Percentiles rank a stretch among this genome's conserved stretches.
Evolutionary conservation across 2,113 vertebrate genomes (phyloP).

Genomic region (Corythaeola cristata): DNA sequence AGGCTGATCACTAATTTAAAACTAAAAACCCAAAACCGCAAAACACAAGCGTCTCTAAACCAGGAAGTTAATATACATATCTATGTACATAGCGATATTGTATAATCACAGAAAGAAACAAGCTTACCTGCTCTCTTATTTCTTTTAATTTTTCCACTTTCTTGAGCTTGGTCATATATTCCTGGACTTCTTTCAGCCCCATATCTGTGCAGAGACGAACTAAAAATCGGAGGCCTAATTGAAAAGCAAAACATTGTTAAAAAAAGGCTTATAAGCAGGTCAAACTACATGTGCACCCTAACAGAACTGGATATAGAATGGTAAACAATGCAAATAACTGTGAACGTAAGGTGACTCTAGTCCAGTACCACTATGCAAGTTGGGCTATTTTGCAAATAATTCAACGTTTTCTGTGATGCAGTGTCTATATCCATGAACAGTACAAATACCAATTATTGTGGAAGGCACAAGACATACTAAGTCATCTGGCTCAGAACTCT

Average conservation of each 20-base stretch:
- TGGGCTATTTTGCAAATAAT: background rate
- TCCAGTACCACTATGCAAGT: background rate
- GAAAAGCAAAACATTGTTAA: slow-evolving; percentile 14
- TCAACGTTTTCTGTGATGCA: background rate
- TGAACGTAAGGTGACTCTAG: background rate
- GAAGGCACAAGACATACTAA: background rate
- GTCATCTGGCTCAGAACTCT: background rate
- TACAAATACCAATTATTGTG: background rate
- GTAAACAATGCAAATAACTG: background rate
- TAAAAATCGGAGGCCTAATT: slow-evolving; percentile 87
- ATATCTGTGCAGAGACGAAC: slow-evolving; percentile 93
- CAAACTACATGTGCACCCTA: background rate
- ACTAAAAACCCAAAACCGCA: background rate
- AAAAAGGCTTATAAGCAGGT: background rate
- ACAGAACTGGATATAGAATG: background rate
- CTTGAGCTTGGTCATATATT: slow-evolving; percentile 91
- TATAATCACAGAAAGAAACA: background rate
- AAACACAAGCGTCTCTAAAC: background rate
- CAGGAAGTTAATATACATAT: background rate
- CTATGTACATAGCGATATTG: background rate
- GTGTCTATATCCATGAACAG: background rate
- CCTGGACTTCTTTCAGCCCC: slow-evolving; percentile 92
- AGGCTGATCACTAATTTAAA: background rate
- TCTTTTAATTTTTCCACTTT: slow-evolving; percentile 95
- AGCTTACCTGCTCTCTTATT: slow-evolving; percentile 88